These are phyloP conservation scores for Leuciscus idus DNA, from an alignment of 2,113 vertebrate species.

Conservation along the genomic window DNA sequence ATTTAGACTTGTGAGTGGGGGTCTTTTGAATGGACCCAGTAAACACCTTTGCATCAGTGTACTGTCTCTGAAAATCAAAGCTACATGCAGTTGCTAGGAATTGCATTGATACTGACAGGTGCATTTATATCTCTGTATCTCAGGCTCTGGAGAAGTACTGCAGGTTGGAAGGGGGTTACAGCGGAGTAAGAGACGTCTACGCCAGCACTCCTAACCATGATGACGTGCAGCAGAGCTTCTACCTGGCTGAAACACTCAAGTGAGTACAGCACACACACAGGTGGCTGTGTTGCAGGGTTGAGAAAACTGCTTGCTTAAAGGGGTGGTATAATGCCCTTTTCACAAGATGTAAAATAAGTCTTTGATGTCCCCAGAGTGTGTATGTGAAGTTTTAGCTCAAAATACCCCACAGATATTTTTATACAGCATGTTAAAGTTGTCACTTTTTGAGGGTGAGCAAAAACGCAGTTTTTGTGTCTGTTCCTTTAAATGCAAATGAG, in stretches of 20 bases:
- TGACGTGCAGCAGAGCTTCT: conserved; percentile 98
- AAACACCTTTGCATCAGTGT: background rate
- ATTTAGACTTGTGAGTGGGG: background rate
- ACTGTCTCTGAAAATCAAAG: background rate
- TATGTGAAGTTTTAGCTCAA: no score
- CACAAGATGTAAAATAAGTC: no score
- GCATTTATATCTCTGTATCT: background rate
- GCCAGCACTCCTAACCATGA: conserved; percentile 82
- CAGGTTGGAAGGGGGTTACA: conserved; percentile 89
- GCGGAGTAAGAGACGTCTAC: conserved; percentile 93
- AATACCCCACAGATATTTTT: no score
- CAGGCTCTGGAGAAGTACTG: conserved; percentile 94
- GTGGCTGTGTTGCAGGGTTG: background rate
- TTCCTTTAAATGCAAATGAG: no score
- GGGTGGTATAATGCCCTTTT: no score
- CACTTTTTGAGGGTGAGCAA: no score
- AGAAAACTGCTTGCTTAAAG: no score
- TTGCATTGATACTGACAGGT: background rate
- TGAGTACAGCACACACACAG: conserved; percentile 70
- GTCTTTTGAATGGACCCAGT: background rate
- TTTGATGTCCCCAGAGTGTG: no score
- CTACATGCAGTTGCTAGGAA: background rate
- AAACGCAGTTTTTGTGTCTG: no score
- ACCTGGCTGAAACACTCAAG: conserved; percentile 96
- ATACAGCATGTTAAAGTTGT: no score